Evolutionary conservation across 2,888 invertebrate genomes (phyloP).

Genomic region (Hermaeophaga mercurialis): DNA sequence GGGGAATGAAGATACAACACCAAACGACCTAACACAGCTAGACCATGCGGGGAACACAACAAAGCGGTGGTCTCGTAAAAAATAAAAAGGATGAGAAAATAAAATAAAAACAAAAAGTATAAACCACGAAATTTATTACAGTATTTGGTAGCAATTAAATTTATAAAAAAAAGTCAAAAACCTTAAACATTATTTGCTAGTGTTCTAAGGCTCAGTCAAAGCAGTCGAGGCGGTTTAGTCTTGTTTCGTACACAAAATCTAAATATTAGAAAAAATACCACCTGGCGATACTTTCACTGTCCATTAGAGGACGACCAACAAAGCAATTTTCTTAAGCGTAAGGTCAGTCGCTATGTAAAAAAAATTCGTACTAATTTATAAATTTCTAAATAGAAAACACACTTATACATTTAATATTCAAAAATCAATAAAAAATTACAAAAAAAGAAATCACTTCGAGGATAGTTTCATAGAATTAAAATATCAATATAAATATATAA

Average conservation of each 20-base stretch:
- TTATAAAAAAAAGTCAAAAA: constrained; percentile 55
- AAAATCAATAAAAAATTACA: constrained; percentile 56
- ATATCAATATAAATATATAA: constrained; percentile 59
- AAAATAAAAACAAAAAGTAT: constrained; percentile 54
- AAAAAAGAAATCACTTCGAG: constrained; percentile 54
- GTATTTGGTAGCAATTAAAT: constrained; percentile 61
- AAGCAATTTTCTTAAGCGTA: constrained; percentile 51
- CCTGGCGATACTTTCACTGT: constrained; percentile 40
- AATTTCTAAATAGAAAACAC: constrained; percentile 59
- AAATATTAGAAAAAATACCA: constrained; percentile 43
- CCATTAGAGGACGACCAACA: constrained; percentile 47
- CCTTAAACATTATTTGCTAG: constrained; percentile 53
- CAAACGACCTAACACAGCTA: constrained; percentile 42
- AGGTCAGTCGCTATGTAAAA: constrained; percentile 52
- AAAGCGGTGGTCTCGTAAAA: constrained; percentile 41
- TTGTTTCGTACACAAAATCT: constrained; percentile 42
- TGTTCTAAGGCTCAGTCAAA: constrained; percentile 48
- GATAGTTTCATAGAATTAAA: constrained; percentile 55
- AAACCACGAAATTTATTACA: constrained; percentile 60
- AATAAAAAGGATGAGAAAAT: constrained; percentile 39
- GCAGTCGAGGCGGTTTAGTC: constrained; percentile 50
- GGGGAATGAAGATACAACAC: constrained; percentile 44
- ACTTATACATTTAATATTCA: constrained; percentile 58
- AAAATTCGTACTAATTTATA: constrained; percentile 55
- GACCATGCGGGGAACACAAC: constrained; percentile 51